Evolutionary conservation across 2,888 invertebrate genomes (phyloP).

Genomic region (Aquatica leii): DNA sequence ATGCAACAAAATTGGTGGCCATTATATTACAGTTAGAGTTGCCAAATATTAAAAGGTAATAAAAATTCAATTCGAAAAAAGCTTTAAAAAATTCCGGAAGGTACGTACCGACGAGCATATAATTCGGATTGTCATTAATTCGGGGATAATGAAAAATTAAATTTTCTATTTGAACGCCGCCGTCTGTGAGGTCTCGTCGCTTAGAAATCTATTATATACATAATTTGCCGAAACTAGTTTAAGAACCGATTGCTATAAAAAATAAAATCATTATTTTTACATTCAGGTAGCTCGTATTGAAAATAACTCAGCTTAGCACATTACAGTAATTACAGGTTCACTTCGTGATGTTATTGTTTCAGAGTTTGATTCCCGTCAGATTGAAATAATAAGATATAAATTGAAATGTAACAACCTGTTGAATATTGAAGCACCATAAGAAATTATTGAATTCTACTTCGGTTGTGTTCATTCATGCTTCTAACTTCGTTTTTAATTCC

Average conservation of each 20-base stretch:
- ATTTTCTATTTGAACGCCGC: not conserved
- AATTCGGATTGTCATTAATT: not conserved
- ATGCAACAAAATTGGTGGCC: not conserved
- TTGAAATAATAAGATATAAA: conserved; percentile 44
- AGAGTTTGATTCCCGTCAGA: conserved; percentile 36
- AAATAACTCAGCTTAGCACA: conserved; percentile 35
- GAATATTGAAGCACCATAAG: conserved; percentile 34
- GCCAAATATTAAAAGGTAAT: conserved; percentile 8
- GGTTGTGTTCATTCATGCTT: conserved; percentile 22
- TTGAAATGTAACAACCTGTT: conserved; percentile 47
- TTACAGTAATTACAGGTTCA: conserved; percentile 36
- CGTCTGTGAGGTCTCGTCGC: not conserved
- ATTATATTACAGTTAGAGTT: conserved; percentile 6
- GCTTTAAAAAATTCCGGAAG: not conserved
- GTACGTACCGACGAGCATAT: not conserved
- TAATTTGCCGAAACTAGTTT: conserved; percentile 9
- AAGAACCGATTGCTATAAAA: not conserved
- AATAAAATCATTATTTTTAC: conserved; percentile 16
- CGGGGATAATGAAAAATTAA: conserved; percentile 2
- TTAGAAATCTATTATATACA: conserved; percentile 8
- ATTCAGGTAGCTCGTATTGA: conserved; percentile 40
- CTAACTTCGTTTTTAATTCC: not conserved
- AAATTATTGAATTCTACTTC: conserved; percentile 26
- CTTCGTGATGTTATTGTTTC: conserved; percentile 37
- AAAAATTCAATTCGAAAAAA: not conserved